phyloP scores from a whole-genome alignment of 2,797 vertebrate species.

The Muscicapa comitata region DNA sequence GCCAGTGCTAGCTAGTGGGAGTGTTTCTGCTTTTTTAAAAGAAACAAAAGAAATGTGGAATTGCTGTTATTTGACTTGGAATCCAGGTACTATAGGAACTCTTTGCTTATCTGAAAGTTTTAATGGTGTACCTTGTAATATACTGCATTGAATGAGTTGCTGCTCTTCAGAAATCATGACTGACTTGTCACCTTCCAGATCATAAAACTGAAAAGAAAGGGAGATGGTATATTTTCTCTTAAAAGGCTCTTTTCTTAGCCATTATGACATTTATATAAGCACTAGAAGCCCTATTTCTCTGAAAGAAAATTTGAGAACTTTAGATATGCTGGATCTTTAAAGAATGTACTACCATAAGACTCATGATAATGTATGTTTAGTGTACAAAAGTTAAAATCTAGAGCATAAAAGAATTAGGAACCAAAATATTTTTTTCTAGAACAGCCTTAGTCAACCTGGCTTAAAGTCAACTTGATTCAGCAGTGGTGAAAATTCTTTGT shows the following conservation, averaged over 20 bases:
- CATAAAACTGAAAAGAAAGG: background rate
- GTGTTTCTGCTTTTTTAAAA: background rate
- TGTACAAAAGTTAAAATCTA: background rate
- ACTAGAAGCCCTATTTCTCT: background rate
- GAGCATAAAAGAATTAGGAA: background rate
- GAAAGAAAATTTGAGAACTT: background rate
- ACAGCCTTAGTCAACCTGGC: background rate
- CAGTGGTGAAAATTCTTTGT: background rate
- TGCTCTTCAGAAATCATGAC: background rate
- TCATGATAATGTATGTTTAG: background rate
- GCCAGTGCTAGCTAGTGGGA: fast-evolving
- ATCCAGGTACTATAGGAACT: background rate
- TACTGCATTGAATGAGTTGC: background rate
- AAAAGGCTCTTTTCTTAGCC: background rate
- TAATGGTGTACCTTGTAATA: background rate
- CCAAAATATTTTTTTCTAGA: background rate
- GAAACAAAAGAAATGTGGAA: background rate
- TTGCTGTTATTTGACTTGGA: background rate
- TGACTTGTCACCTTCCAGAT: background rate
- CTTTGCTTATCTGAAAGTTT: background rate
- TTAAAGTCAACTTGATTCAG: background rate
- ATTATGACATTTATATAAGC: background rate
- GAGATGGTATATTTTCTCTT: background rate
- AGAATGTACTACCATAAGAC: background rate
- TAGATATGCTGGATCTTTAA: background rate